These are phyloP conservation scores for Pogoniulus pusillus DNA, from an alignment of 2,797 vertebrate species.

Conservation along the genomic window DNA sequence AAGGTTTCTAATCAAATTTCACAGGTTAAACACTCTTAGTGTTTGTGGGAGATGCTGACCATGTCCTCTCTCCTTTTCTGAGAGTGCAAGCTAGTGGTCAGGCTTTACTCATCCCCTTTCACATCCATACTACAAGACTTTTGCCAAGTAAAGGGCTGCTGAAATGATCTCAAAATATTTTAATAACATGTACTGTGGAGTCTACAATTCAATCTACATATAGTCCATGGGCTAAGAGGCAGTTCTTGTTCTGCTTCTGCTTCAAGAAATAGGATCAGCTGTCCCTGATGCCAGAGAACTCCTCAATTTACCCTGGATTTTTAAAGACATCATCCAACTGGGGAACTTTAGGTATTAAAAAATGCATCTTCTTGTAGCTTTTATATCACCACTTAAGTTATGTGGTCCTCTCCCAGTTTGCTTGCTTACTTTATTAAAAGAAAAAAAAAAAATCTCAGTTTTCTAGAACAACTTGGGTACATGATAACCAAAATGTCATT, in stretches of 20 bases:
- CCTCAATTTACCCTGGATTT: not conserved
- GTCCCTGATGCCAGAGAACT: not conserved
- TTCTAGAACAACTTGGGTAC: not conserved
- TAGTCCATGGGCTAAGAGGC: not conserved
- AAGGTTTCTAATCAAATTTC: not conserved
- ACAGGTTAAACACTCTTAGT: not conserved
- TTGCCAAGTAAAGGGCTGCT: not conserved
- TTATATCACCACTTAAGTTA: not conserved
- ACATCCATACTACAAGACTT: not conserved
- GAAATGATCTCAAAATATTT: not conserved
- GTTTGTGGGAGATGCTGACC: not conserved
- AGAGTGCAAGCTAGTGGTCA: rapidly evolving
- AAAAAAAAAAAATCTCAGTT: too few species aligned
- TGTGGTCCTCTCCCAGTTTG: not conserved
- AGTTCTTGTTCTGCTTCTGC: not conserved
- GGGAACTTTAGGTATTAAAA: not conserved
- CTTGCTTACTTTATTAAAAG: too few species aligned
- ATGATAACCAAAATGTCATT: slow-evolving; percentile 6
- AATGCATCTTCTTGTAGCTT: not conserved
- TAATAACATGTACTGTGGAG: not conserved
- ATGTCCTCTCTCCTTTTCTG: not conserved
- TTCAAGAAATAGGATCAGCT: not conserved
- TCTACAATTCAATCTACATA: not conserved
- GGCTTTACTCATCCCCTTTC: not conserved
- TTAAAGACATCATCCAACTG: not conserved